These are phyloP conservation scores for Diplogasteroides magnus DNA, from an alignment of 1,140 invertebrate species.

Conservation along the genomic window DNA sequence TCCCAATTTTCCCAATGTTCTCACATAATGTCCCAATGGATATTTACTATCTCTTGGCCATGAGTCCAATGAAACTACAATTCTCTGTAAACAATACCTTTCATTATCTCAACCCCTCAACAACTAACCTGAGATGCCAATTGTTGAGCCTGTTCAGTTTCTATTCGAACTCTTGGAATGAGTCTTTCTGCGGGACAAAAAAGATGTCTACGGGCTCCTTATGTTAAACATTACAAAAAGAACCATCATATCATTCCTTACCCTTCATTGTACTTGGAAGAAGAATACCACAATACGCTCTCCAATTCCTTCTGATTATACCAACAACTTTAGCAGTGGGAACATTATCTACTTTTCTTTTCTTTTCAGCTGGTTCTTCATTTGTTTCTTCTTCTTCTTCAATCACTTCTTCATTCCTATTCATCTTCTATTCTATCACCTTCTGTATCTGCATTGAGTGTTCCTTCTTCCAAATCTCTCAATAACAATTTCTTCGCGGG, in stretches of 20 bases:
- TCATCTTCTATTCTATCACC: neutral
- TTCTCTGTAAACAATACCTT: conserved; percentile 58
- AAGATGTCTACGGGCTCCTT: conserved; percentile 69
- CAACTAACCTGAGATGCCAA: conserved; percentile 67
- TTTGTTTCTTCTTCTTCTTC: conserved; percentile 36
- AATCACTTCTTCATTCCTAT: conserved; percentile 12
- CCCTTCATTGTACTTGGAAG: conserved; percentile 70
- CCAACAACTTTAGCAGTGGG: conserved; percentile 86
- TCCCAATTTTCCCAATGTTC: conserved; percentile 74
- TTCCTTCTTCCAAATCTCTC: neutral
- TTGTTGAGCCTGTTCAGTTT: conserved; percentile 77
- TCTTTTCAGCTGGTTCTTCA: conserved; percentile 22
- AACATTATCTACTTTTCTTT: conserved; percentile 53
- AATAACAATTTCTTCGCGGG: conserved; percentile 58
- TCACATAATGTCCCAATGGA: conserved; percentile 72
- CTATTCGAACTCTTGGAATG: conserved; percentile 83
- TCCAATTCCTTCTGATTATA: conserved; percentile 90
- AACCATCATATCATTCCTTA: conserved; percentile 39
- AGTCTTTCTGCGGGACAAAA: conserved; percentile 83
- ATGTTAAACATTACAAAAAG: conserved; percentile 35
- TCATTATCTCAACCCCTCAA: conserved; percentile 10
- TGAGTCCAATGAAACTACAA: conserved; percentile 83
- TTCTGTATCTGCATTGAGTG: neutral
- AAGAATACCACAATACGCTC: conserved; percentile 91
- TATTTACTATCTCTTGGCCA: conserved; percentile 82